Evolutionary conservation across 2,113 vertebrate species (phyloP).

Genomic region (Eretmodus cyanostictus): DNA sequence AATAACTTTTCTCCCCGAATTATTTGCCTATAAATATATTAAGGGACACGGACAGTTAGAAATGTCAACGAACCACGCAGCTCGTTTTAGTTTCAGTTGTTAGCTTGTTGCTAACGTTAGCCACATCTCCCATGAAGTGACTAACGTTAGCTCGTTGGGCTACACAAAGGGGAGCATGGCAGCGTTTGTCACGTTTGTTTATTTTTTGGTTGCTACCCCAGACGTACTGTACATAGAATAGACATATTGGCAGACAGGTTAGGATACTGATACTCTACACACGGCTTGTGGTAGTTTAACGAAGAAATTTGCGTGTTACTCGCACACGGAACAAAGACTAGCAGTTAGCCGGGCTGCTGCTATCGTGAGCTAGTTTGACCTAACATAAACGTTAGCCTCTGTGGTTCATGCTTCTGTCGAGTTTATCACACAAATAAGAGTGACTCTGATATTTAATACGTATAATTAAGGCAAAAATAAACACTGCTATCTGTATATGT

Average conservation of each 20-base stretch:
- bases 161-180: conserved; percentile 32
- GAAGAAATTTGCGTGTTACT: neutral
- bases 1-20: neutral
- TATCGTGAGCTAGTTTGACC: neutral
- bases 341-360: conserved; percentile 13
- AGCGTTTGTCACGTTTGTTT: neutral
- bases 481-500: too few species aligned
- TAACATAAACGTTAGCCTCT: neutral
- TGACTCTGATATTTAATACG: neutral
- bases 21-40: neutral
- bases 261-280: fast-evolving
- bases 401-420: neutral
- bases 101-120: conserved; percentile 21
- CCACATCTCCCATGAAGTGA: neutral
- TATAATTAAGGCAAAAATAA: neutral
- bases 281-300: neutral
- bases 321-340: conserved; percentile 51
- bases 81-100: neutral
- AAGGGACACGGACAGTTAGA: fast-evolving
- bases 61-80: neutral
- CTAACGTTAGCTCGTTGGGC: conserved; percentile 25
- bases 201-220: neutral
- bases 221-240: fast-evolving
- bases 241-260: fast-evolving
- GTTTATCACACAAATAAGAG: neutral